Conservation (phyloP, 1,140 invertebrate genomes). For the Anoplophora glabripennis region DNA sequence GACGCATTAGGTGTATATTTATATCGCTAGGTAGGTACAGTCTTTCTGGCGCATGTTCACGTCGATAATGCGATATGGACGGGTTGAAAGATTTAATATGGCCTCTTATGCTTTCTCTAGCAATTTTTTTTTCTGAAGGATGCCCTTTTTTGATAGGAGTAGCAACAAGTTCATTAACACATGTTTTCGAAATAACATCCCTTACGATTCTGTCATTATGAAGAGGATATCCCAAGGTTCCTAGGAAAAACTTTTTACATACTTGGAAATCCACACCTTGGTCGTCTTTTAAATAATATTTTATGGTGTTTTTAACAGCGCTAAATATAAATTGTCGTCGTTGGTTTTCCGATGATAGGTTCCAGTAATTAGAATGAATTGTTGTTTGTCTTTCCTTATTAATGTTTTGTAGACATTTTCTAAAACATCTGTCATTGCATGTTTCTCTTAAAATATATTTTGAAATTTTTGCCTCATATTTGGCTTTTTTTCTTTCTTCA, state of each 20-base stretch:
- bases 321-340: too few species aligned
- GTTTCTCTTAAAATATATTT: too few species aligned
- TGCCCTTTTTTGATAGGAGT: not conserved
- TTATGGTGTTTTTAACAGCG: too few species aligned
- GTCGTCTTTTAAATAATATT: slow-evolving; percentile 5
- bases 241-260: slow-evolving; percentile 2
- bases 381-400: too few species aligned
- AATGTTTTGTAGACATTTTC: too few species aligned
- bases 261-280: not conserved
- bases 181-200: not conserved
- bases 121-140: slow-evolving; percentile 5
- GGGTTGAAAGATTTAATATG: slow-evolving; percentile 14
- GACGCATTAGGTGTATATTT: slow-evolving; percentile 1
- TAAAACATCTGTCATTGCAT: too few species aligned
- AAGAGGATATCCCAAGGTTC: slow-evolving; percentile 3
- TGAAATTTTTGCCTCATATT: too few species aligned
- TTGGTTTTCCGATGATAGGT: too few species aligned
- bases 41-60: slow-evolving; percentile 7
- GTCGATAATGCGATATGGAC: slow-evolving; percentile 14
- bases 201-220: slow-evolving; percentile 2
- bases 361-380: too few species aligned
- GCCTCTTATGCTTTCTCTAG: not conserved
- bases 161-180: not conserved
- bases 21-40: slow-evolving; percentile 5
- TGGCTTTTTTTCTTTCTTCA: too few species aligned